Evolutionary conservation across 2,888 invertebrate genomes (phyloP), one percentile per base, ranked within the genome.

Genomic region (Nipponacmea schrenckii): DNA sequence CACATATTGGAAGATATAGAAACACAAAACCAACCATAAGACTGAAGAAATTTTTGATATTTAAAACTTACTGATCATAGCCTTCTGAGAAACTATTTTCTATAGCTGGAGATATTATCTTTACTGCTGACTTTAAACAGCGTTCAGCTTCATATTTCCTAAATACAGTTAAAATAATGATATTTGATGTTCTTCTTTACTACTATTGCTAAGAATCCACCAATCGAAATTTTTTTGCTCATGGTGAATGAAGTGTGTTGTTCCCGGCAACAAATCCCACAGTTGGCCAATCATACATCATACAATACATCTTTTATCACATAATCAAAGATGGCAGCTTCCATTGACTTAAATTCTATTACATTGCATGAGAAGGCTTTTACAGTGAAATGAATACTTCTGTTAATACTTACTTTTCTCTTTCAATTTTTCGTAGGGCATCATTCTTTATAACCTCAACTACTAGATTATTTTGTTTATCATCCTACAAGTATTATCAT

Each of bases 41-140:
- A n/a, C 7, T 31, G 31, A 39, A 39, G 1, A 39, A 39, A 8
- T 8, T 8, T 39, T 39, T 39, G 39, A 7, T 8, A 5, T 8
- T 1, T 39, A 20, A 65, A 24, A 75, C 79, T 77, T 82, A 92
- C 94, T 91, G 91, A 77, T 91, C 90, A 83, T 91, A 91, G 66
- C 91, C 91, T 48, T 87, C 88, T 50, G 89, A 83, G 79, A 91
- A 91, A 62, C 88, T 88, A 31, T 82, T 92, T 81, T 95, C 95
- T 77, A 96, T 94, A 20, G 94, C 92, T 2, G 95, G 94, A 0
- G 96, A 94, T 81, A 96, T 95, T n/a, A 96, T 91, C 89, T 95
- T 95, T 12, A 96, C 95, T 24, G 95, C 94, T 79, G 94, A 94
- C 68, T 96, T 91, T 81, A 96, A 94, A 77, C 93, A 93, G 82